A percentile compares a stretch with the other conserved stretches of the same genome.
These are phyloP conservation scores for Epirrhoe tristata DNA, from an alignment of 2,888 invertebrate species.

Conservation along the genomic window DNA sequence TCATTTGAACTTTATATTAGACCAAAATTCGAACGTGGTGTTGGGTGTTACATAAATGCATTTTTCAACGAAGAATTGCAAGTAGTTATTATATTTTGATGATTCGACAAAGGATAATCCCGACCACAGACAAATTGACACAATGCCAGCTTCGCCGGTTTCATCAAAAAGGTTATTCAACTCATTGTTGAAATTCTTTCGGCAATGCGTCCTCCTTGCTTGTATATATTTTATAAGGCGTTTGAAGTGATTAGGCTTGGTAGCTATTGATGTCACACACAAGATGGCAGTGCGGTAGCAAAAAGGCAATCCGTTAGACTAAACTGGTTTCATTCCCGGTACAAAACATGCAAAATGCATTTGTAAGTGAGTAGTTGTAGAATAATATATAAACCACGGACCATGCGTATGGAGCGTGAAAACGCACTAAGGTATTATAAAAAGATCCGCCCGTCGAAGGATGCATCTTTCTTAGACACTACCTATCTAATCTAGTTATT, in stretches of 20 bases:
- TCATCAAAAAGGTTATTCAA: constrained; percentile 23
- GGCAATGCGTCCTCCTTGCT: constrained; percentile 15
- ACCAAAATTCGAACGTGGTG: too few relatives aligned
- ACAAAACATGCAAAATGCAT: constrained; percentile 11
- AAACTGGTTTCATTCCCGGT: constrained; percentile 21
- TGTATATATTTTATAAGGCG: constrained; percentile 20
- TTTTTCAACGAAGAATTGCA: neutral
- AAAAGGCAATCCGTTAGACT: constrained; percentile 12
- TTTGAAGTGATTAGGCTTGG: constrained; percentile 6
- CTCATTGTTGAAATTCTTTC: constrained; percentile 21
- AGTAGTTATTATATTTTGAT: constrained; percentile 5
- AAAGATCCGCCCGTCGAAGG: too few relatives aligned
- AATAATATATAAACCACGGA: neutral
- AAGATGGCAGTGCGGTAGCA: constrained; percentile 22
- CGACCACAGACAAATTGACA: constrained; percentile 19
- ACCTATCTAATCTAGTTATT: too few relatives aligned
- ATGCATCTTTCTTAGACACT: too few relatives aligned
- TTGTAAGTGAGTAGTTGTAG: neutral
- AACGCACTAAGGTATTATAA: too few relatives aligned
- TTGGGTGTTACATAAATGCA: neutral
- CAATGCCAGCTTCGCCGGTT: constrained; percentile 16
- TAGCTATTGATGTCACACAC: constrained; percentile 6
- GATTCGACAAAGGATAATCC: constrained; percentile 23
- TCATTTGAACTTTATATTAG: neutral
- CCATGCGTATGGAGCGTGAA: neutral